Base-by-base conservation (phyloP, 1,140 invertebrate genomes). In the Drosophila auraria region DNA sequence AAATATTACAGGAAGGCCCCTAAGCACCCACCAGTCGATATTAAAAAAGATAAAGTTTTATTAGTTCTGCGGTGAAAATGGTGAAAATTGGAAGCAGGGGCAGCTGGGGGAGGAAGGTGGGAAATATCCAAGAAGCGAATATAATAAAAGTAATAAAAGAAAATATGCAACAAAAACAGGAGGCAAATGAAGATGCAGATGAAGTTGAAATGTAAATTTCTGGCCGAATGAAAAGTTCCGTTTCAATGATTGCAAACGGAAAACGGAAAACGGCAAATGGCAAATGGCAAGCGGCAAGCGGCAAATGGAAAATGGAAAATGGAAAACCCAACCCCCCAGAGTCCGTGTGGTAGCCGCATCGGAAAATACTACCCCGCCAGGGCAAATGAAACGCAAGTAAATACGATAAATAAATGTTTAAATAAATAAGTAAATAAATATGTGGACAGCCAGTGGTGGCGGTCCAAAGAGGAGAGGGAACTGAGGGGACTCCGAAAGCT, bases 391-490 rank as follows among this genome's bases (percentile, higher is more conserved):
- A 77, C 40, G 50, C 68, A 70, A 73, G 72, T 68, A 83, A 81
- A 83, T 83, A 83, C 65, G 62, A 82, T 84, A 89, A 89, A 89
- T 84, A 80, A 82, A 82, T 89, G 78, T 79, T 84, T 78, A 87
- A 87, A 80, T 81, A 83, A 89, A 83, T 87, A 87, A 79, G 83
- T 79, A 87, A 87, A 87, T 87, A 80, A 83, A 79, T 82, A 61
- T 75, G 54, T 51, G 70, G 45, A 69, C 70, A 40, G 66, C 27
- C 69, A 30, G 66, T 47, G 57, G 20, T 38, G 40, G 62, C 45
- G 38, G 20, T 23, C 27, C 27, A 33, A 12, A 73, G 45, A 42
- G 36, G 15, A 23, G 59, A 7, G 49, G 36, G 17, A n/a, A 14
- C 12, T 8, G 30, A 45, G 64, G 64, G 65, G 59, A 38, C 60